Conservation (phyloP, 2,113 vertebrate genomes). For the Rhegmatorhina hoffmannsi region DNA sequence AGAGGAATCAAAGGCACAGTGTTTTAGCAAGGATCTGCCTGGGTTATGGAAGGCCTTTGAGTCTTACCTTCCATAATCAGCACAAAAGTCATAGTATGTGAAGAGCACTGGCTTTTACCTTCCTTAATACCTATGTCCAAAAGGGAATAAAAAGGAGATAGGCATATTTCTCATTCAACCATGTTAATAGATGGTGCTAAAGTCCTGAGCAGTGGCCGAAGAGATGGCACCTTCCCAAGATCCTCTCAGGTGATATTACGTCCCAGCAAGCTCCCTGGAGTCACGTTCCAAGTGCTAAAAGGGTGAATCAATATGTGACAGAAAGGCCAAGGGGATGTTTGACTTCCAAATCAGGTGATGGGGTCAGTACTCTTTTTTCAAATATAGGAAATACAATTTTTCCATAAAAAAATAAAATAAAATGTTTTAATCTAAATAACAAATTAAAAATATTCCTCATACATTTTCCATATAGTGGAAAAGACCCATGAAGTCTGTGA, state of each 20-base stretch:
- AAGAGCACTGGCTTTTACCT: neutral
- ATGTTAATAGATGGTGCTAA: neutral
- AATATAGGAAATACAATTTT: neutral
- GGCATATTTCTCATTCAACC: neutral
- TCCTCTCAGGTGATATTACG: neutral
- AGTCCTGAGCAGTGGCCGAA: neutral
- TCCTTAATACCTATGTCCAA: neutral
- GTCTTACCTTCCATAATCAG: neutral
- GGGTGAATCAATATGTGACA: neutral
- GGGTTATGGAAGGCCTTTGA: neutral
- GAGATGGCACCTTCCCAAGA: neutral
- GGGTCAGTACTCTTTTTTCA: neutral
- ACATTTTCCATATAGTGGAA: neutral
- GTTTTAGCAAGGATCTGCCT: neutral
- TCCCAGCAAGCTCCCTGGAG: neutral
- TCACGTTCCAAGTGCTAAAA: neutral
- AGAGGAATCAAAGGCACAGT: accelerated
- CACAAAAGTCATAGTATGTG: neutral
- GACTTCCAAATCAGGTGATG: neutral
- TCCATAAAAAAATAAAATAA: neutral
- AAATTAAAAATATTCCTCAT: neutral
- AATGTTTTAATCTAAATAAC: neutral
- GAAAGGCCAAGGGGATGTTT: neutral
- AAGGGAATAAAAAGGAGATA: neutral
- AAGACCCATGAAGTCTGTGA: neutral